Conservation (phyloP, 2,113 vertebrate genomes). For the Lethenteron camtschaticum region DNA sequence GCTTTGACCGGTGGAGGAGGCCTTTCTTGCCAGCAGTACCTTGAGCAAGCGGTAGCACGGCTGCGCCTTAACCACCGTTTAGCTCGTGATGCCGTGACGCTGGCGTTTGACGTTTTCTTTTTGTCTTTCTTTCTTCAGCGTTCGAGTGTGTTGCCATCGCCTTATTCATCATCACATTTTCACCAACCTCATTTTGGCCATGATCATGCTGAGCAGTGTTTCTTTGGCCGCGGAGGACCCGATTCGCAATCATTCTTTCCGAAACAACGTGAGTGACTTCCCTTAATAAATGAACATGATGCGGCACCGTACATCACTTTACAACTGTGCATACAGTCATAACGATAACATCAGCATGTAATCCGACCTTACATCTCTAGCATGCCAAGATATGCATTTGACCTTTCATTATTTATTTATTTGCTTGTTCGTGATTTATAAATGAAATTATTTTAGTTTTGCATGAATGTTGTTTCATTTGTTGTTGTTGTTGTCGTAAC, state of each 20-base stretch:
- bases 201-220: slow-evolving; percentile 97
- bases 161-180: slow-evolving; percentile 97
- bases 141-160: slow-evolving; percentile 77
- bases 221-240: slow-evolving; percentile 91
- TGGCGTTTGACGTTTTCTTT: slow-evolving; percentile 5
- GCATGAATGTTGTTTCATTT: too few relatives aligned
- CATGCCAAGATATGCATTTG: slow-evolving; percentile 8
- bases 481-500: too few relatives aligned
- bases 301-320: neutral
- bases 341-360: too few relatives aligned
- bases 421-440: slow-evolving; percentile 8
- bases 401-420: slow-evolving; percentile 11
- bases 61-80: too few relatives aligned
- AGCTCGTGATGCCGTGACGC: too few relatives aligned
- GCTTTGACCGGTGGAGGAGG: too few relatives aligned
- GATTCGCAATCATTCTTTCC: slow-evolving; percentile 72
- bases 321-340: too few relatives aligned
- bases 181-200: slow-evolving; percentile 93
- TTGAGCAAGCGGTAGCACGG: too few relatives aligned
- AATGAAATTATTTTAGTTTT: too few relatives aligned
- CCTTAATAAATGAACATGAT: neutral
- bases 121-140: slow-evolving; percentile 24
- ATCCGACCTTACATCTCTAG: too few relatives aligned
- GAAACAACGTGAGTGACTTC: slow-evolving; percentile 63
- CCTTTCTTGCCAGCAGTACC: too few relatives aligned